A percentile compares a stretch with the other conserved stretches of the same genome.
phyloP scores from a whole-genome alignment of 2,113 vertebrate genomes.

The Leptobrachium leishanense region DNA sequence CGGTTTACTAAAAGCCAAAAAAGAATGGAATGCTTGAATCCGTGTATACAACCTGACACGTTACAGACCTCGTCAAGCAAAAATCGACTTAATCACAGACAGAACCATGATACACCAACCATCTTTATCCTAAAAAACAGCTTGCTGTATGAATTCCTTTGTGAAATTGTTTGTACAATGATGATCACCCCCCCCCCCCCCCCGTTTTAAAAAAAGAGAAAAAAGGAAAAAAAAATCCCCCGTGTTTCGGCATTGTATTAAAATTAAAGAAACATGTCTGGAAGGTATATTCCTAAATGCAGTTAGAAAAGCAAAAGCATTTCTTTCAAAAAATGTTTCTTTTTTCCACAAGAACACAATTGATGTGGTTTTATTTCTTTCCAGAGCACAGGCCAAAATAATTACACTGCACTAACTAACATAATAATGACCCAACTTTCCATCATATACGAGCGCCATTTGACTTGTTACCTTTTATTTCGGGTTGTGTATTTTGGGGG shows the following conservation, averaged over 20 bases:
- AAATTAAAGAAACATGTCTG: conserved; percentile 26
- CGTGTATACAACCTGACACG: no score
- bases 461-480: neutral
- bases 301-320: conserved; percentile 17
- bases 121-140: neutral
- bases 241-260: conserved; percentile 17
- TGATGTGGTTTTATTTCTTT: conserved; percentile 34
- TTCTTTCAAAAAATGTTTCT: conserved; percentile 16
- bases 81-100: neutral
- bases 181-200: neutral
- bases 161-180: neutral
- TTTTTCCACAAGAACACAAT: conserved; percentile 19
- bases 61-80: neutral
- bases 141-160: neutral
- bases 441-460: neutral
- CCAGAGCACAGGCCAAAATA: conserved; percentile 34
- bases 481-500: neutral
- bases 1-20: neutral
- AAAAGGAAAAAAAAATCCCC: neutral
- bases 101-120: neutral
- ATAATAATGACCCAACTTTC: neutral
- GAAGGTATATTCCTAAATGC: neutral
- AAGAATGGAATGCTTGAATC: neutral
- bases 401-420: conserved; percentile 33
- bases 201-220: no score